Conservation (phyloP, 30 jellyfish, hydroid and myxozoan genomes). For the Rhopilema esculentum region DNA sequence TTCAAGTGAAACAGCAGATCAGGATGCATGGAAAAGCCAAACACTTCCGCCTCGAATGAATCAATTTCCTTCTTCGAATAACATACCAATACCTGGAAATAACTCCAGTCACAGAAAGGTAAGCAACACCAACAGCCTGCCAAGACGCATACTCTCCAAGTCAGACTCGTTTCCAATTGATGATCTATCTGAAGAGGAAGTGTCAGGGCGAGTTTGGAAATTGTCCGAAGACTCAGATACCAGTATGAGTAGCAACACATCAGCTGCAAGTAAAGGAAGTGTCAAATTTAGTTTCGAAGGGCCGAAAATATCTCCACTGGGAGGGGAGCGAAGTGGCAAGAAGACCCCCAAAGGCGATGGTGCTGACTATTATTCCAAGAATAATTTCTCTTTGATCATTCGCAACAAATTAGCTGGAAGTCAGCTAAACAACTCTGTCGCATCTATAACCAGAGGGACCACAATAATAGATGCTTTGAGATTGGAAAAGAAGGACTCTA, state of each 20-base stretch:
- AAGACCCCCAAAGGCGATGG: neutral
- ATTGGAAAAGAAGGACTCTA: slow-evolving; percentile 54
- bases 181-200: slow-evolving; percentile 68
- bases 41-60: slow-evolving; percentile 11
- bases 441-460: slow-evolving; percentile 69
- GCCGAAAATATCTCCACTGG: neutral
- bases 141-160: slow-evolving; percentile 13
- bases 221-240: slow-evolving; percentile 73
- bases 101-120: neutral
- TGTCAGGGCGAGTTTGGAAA: slow-evolving; percentile 49
- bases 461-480: slow-evolving; percentile 73
- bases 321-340: neutral
- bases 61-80: neutral
- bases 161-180: slow-evolving; percentile 39
- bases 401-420: slow-evolving; percentile 59
- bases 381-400: slow-evolving; percentile 44
- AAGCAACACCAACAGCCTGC: slow-evolving; percentile 20
- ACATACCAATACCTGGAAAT: slow-evolving; percentile 8
- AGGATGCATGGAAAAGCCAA: slow-evolving; percentile 34
- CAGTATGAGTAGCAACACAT: slow-evolving; percentile 65
- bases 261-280: slow-evolving; percentile 62
- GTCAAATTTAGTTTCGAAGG: slow-evolving; percentile 56
- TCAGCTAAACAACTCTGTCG: slow-evolving; percentile 22
- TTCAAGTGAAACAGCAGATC: neutral
- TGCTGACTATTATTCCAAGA: slow-evolving; percentile 50